phyloP scores from a whole-genome alignment of 2,888 invertebrate species.

The Euzophera pinguis region DNA sequence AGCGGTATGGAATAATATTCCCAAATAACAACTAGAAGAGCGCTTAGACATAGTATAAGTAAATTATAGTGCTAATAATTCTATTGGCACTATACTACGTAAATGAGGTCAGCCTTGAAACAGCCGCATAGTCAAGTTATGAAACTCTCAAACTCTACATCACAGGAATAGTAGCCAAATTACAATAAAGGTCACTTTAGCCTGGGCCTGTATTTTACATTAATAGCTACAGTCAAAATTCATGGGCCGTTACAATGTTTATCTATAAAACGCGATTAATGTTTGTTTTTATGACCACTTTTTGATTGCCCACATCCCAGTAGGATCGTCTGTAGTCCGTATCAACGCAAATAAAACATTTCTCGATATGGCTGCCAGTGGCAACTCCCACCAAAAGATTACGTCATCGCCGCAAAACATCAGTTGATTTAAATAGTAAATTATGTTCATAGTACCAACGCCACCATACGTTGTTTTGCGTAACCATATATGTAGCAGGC shows the following conservation, averaged over 20 bases:
- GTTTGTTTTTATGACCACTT: neutral
- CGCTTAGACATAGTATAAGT: no score
- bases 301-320: no score
- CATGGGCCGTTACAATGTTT: slow-evolving; percentile 1
- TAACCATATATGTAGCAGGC: neutral
- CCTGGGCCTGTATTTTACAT: neutral
- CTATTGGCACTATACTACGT: no score
- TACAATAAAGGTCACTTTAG: neutral
- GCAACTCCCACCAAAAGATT: neutral
- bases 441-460: neutral
- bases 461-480: neutral
- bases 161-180: neutral
- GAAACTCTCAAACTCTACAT: neutral
- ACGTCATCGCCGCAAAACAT: neutral
- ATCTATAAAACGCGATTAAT: neutral
- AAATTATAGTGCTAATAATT: no score
- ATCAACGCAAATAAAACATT: neutral
- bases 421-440: neutral
- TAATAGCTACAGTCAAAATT: neutral
- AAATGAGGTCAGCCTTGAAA: no score
- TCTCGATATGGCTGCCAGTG: neutral
- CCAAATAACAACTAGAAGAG: no score
- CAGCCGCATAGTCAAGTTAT: no score
- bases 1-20: no score
- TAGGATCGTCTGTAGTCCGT: neutral